Evolutionary conservation across 2,797 vertebrate genomes (phyloP).

Genomic region (Protonibea diacanthus): DNA sequence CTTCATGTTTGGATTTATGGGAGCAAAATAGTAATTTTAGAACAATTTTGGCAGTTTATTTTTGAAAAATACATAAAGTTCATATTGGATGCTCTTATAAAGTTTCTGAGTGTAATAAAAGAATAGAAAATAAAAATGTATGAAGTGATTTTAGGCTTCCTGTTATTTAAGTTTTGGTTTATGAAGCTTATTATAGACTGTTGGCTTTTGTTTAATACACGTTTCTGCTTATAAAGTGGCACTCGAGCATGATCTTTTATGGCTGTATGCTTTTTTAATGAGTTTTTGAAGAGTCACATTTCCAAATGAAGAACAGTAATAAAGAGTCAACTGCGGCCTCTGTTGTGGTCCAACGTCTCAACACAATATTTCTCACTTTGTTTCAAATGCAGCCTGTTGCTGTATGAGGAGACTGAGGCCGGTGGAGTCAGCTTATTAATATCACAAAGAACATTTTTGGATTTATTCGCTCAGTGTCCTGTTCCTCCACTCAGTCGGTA

Average conservation of each 20-base stretch:
- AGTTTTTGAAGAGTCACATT: background rate
- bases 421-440: background rate
- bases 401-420: background rate
- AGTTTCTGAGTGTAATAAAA: background rate
- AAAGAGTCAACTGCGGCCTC: background rate
- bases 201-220: background rate
- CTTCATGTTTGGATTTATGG: background rate
- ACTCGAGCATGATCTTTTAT: background rate
- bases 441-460: background rate
- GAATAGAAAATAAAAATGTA: background rate
- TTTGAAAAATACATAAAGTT: background rate
- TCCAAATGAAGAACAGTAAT: background rate
- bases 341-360: background rate
- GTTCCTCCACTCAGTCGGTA: too few relatives aligned
- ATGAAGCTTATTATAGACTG: background rate
- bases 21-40: background rate
- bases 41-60: background rate
- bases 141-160: background rate
- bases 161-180: background rate
- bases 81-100: background rate
- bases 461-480: too few relatives aligned
- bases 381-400: background rate
- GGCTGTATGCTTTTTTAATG: background rate
- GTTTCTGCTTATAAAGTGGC: background rate
- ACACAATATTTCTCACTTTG: background rate